Percentiles rank a stretch among this genome's conserved stretches.
These are phyloP conservation scores for Maylandia zebra DNA, from an alignment of 2,113 vertebrate genomes.

Conservation along the genomic window DNA sequence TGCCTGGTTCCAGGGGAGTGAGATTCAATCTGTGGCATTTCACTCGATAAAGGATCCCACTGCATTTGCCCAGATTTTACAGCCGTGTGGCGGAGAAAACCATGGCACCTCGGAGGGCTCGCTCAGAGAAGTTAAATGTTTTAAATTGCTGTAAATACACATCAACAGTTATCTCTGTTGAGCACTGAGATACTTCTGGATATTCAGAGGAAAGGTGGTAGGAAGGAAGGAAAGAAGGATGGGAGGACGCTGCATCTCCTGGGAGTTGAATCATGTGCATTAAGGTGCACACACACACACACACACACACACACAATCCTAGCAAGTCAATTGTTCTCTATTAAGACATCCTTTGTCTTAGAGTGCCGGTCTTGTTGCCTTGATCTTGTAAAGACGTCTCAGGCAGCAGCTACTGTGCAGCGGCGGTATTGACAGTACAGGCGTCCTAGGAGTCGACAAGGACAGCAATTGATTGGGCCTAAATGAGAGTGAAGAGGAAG, in stretches of 20 bases:
- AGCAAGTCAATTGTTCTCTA: slow-evolving; percentile 34
- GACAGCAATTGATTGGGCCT: slow-evolving; percentile 59
- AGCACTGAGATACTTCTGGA: neutral
- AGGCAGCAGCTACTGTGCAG: slow-evolving; percentile 7
- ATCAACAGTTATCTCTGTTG: neutral
- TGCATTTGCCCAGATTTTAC: slow-evolving; percentile 8
- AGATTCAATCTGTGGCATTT: slow-evolving; percentile 55
- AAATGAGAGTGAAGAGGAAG: slow-evolving; percentile 62
- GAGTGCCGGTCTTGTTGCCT: slow-evolving; percentile 3
- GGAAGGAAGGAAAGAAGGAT: neutral
- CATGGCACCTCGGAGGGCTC: neutral
- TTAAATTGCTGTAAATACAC: slow-evolving; percentile 19
- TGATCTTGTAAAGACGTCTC: slow-evolving; percentile 20
- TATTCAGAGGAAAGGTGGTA: neutral
- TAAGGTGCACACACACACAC: neutral
- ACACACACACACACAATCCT: neutral
- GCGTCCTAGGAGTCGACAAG: slow-evolving; percentile 58
- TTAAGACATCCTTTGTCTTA: slow-evolving; percentile 39
- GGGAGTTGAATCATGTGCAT: neutral
- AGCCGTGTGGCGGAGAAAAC: neutral
- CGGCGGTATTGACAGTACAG: slow-evolving; percentile 26
- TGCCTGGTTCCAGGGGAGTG: slow-evolving; percentile 29
- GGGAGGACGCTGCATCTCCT: neutral
- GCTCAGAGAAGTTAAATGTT: neutral
- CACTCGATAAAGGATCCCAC: slow-evolving; percentile 31